A percentile compares a stretch with the other conserved stretches of the same genome.
These are phyloP conservation scores for Hemiprocne comata DNA, from an alignment of 2,113 vertebrate species.

Conservation along the genomic window DNA sequence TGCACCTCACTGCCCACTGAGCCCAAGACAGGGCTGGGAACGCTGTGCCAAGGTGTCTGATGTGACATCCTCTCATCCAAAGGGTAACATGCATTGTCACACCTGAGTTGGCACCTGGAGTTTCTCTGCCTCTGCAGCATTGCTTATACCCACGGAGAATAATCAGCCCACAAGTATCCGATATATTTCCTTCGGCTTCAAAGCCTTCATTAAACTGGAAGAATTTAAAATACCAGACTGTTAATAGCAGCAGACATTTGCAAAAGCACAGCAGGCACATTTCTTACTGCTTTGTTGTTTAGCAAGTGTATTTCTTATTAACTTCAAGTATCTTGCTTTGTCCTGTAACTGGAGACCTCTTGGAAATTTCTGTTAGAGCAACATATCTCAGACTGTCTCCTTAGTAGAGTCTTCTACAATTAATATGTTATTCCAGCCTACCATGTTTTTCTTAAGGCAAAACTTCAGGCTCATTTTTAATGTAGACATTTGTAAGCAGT, in stretches of 20 bases:
- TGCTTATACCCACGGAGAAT: not conserved
- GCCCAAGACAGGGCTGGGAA: not conserved
- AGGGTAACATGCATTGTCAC: not conserved
- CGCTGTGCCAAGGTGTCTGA: not conserved
- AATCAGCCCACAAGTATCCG: not conserved
- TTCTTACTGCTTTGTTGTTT: not conserved
- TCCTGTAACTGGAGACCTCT: not conserved
- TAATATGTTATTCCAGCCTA: not conserved
- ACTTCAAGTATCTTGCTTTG: not conserved
- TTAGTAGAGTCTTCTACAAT: not conserved
- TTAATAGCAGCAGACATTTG: not conserved
- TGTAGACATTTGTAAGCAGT: not conserved
- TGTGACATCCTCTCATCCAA: fast-evolving
- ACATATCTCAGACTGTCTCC: not conserved
- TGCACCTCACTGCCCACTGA: not conserved
- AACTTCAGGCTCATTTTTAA: not conserved
- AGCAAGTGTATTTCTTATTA: not conserved
- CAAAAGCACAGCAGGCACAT: not conserved
- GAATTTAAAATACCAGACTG: conserved; percentile 1
- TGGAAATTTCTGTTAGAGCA: not conserved
- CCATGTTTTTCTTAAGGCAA: not conserved
- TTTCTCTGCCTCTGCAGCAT: not conserved
- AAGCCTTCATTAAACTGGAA: not conserved
- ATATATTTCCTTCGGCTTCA: not conserved
- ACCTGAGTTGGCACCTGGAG: not conserved